These are phyloP conservation scores for Antheraea pernyi DNA, from an alignment of 1,140 invertebrate genomes.

Conservation along the genomic window DNA sequence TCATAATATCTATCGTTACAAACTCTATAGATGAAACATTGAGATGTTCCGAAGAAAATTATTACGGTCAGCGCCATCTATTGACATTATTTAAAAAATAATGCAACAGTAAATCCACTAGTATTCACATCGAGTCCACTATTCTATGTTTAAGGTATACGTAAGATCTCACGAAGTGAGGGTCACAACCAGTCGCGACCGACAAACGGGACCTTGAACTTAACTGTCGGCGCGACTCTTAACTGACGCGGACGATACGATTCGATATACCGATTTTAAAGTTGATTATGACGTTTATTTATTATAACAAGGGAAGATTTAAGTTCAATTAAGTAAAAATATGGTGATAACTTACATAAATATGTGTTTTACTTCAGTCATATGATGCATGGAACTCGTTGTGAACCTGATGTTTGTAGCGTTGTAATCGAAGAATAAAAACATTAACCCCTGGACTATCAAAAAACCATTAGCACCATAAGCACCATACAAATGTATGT, in stretches of 20 bases:
- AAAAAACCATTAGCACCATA: too few species aligned
- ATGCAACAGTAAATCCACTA: background rate
- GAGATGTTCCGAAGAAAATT: background rate
- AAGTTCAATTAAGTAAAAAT: background rate
- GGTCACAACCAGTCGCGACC: constrained; percentile 14
- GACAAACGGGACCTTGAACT: constrained; percentile 14
- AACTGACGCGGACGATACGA: background rate
- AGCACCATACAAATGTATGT: too few species aligned
- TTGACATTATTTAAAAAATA: background rate
- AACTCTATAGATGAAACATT: background rate
- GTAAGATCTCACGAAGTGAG: background rate
- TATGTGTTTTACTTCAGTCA: too few species aligned
- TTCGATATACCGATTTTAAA: background rate
- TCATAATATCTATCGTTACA: too few species aligned
- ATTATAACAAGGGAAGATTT: background rate
- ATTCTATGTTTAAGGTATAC: background rate
- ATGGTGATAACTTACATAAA: background rate
- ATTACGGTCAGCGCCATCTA: background rate
- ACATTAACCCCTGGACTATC: too few species aligned
- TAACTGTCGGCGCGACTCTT: constrained; percentile 4
- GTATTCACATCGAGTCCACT: background rate
- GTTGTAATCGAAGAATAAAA: too few species aligned
- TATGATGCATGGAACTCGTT: too few species aligned
- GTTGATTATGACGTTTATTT: background rate
- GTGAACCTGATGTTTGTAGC: too few species aligned